These are phyloP conservation scores for Drosophila biarmipes DNA, from an alignment of 1,140 invertebrate species.

Conservation along the genomic window DNA sequence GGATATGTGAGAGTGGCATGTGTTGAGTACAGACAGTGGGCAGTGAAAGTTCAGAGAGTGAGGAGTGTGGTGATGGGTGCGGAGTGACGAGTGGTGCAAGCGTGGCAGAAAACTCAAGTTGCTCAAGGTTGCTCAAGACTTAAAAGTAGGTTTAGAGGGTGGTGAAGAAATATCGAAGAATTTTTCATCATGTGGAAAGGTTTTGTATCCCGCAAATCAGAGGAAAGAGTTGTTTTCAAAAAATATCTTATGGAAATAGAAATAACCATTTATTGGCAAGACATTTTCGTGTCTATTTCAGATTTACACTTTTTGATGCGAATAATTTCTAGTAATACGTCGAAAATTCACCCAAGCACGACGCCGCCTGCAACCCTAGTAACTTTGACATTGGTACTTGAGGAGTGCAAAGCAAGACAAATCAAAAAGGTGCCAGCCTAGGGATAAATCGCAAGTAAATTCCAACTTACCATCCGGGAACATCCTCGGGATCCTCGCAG, in stretches of 20 bases:
- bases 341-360: not conserved
- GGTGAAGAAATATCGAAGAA: not conserved
- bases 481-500: slow-evolving; percentile 96
- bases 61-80: slow-evolving; percentile 17
- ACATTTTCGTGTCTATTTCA: too few species aligned
- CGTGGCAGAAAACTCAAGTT: slow-evolving; percentile 29
- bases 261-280: too few species aligned
- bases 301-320: too few species aligned
- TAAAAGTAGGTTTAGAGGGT: not conserved
- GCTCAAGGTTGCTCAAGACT: too few species aligned
- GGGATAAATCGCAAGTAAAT: not conserved
- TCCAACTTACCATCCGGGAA: slow-evolving; percentile 94
- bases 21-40: slow-evolving; percentile 23
- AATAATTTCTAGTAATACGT: not conserved
- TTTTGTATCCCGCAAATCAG: too few species aligned
- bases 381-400: not conserved
- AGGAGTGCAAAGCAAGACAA: slow-evolving; percentile 55
- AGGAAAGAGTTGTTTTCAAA: too few species aligned
- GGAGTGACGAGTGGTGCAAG: slow-evolving; percentile 55
- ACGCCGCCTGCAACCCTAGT: not conserved
- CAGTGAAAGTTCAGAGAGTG: slow-evolving; percentile 21
- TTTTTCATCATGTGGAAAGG: not conserved
- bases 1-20: slow-evolving; percentile 48
- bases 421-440: slow-evolving; percentile 52
- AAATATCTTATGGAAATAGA: too few species aligned